Evolutionary conservation across 1,140 invertebrate genomes (phyloP).

Genomic region (Drosophila nebulosa): DNA sequence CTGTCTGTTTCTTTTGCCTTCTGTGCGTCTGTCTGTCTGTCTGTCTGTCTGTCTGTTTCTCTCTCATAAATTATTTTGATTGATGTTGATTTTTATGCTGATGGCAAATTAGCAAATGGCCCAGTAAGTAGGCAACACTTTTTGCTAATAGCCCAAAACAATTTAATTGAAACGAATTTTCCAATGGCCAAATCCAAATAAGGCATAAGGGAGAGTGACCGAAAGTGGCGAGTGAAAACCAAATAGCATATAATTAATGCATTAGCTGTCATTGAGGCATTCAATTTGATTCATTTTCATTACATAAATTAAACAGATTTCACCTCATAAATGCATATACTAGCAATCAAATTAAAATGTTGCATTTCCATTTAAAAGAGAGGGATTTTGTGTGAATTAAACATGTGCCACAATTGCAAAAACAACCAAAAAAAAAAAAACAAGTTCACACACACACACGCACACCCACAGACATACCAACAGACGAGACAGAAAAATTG

Average conservation of each 20-base stretch:
- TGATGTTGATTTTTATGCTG: slow-evolving; percentile 55
- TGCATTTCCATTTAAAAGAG: background rate
- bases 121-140: slow-evolving; percentile 2
- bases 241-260: slow-evolving; percentile 20
- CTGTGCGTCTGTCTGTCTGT: slow-evolving; percentile 2
- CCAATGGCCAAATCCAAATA: background rate
- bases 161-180: slow-evolving; percentile 24
- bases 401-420: slow-evolving; percentile 8
- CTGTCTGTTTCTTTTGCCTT: too few species aligned
- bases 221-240: background rate
- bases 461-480: too few species aligned
- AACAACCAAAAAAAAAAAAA: background rate
- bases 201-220: background rate
- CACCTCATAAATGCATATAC: slow-evolving; percentile 39
- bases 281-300: slow-evolving; percentile 35
- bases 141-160: background rate
- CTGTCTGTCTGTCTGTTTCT: slow-evolving; percentile 7
- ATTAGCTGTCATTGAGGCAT: background rate
- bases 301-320: slow-evolving; percentile 23
- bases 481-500: too few species aligned
- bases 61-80: slow-evolving; percentile 58
- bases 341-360: slow-evolving; percentile 41
- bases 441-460: background rate
- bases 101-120: slow-evolving; percentile 36
- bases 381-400: slow-evolving; percentile 36